Percentiles rank a stretch among this genome's conserved stretches.
Evolutionary conservation across 2,888 invertebrate genomes (phyloP).

Genomic region (Nemurella pictetii): DNA sequence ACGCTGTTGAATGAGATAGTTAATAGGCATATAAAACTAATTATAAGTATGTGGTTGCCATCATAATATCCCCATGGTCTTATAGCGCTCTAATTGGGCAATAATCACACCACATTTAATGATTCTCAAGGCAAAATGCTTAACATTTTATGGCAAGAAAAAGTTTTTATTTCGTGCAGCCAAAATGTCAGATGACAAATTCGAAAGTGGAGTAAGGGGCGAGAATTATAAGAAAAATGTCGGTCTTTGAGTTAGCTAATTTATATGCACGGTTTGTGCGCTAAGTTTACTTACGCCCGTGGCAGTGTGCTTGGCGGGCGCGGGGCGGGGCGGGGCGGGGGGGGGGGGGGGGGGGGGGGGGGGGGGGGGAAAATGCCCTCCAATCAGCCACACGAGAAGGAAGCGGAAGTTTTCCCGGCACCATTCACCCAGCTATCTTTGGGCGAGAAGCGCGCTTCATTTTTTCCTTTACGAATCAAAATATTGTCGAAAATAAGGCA

Average conservation of each 20-base stretch:
- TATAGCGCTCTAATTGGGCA: no score
- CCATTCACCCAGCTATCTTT: background rate
- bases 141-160: no score
- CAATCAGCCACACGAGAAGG: conserved; percentile 25
- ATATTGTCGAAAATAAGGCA: background rate
- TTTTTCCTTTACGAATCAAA: background rate
- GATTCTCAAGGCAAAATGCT: no score
- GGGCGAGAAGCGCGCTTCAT: background rate
- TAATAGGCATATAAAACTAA: no score
- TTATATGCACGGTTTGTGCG: conserved; percentile 25
- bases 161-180: background rate
- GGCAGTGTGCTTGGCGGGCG: background rate
- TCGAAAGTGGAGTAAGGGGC: background rate
- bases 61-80: no score
- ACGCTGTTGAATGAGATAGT: no score
- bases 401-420: conserved; percentile 4
- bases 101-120: no score
- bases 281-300: conserved; percentile 14
- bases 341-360: no score
- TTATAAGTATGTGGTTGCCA: no score
- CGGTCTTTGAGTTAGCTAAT: conserved; percentile 13
- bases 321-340: background rate
- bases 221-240: conserved; percentile 15
- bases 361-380: conserved; percentile 4
- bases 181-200: background rate